Base-by-base conservation (phyloP, 2,888 invertebrate species). In the Epirrhoe tristata region DNA sequence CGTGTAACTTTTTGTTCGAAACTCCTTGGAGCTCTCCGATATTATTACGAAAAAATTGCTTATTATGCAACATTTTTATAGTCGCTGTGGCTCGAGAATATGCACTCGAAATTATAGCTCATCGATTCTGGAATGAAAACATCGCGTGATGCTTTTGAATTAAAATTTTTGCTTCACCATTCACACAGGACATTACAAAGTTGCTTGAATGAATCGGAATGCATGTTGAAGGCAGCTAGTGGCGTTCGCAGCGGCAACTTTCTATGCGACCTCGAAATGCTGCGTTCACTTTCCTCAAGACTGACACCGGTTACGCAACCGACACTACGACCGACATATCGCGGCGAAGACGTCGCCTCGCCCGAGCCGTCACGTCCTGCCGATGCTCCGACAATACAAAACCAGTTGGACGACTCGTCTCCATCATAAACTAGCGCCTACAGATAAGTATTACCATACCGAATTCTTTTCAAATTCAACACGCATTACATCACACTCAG, bases 251-350 rank as follows among this genome's bases (percentile, higher is more conserved):
- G 74, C 83, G 83, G 86, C 86, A 89, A 93, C 93, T 93, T 93
- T 93, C 93, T 93, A 92, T 84, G 87, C 84, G 93, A 93, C 93
- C 93, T 93, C 93, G 88, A 92, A 93, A 86, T 90, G 88, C 90
- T 89, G 90, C 91, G 86, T 93, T 93, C 93, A 93, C 93, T 93
- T 93, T 93, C 93, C 86, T 92, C 90, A 85, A 86, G 81, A 86
- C 86, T 84, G 80, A 87, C 91, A 88, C 90, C 88, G 90, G 91
- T 93, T 93, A 90, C 93, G 90, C 89, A 93, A 93, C 82, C 82
- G 81, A 81, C 84, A 83, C 81, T 76, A 81, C 87, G 90, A 85
- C 91, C 89, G 89, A 91, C 88, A 91, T 90, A 90, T 86, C 82
- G 80, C 77, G 73, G 81, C 78, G 82, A 81, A 81, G 81, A 81